These are phyloP conservation scores for Heliothis virescens DNA, from an alignment of 1,140 invertebrate genomes.

Conservation along the genomic window DNA sequence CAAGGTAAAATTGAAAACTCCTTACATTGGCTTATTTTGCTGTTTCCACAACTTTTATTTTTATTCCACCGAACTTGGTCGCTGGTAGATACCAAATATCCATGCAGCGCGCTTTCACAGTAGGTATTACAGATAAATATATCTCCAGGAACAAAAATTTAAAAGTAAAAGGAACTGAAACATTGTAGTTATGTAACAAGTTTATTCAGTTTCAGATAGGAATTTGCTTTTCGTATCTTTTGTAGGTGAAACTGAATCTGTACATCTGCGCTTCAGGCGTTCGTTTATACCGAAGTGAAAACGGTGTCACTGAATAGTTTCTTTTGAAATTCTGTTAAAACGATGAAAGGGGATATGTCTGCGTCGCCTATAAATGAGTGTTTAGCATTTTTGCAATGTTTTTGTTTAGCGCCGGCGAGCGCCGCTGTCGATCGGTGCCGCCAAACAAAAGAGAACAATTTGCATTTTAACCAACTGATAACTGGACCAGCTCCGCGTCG, in stretches of 20 bases:
- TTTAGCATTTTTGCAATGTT: conserved; percentile 75
- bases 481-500: conserved; percentile 66
- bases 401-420: conserved; percentile 46
- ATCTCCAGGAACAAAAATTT: not conserved
- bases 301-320: conserved; percentile 32
- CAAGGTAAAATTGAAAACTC: conserved; percentile 11
- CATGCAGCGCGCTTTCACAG: not conserved
- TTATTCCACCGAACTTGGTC: conserved; percentile 15
- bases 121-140: conserved; percentile 3
- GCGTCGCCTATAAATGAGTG: conserved; percentile 73
- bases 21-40: conserved; percentile 2
- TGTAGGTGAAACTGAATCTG: conserved; percentile 20
- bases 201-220: conserved; percentile 16
- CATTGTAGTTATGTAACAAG: conserved; percentile 1
- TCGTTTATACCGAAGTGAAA: conserved; percentile 37
- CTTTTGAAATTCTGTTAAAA: conserved; percentile 49
- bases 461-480: conserved; percentile 83
- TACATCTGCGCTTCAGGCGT: not conserved
- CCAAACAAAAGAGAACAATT: conserved; percentile 81
- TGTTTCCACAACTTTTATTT: conserved; percentile 25
- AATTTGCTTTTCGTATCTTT: conserved; percentile 11
- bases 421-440: conserved; percentile 64
- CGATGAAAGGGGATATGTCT: conserved; percentile 53
- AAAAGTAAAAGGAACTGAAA: conserved; percentile 3
- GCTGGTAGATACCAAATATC: conserved; percentile 31